Evolutionary conservation across 2,888 invertebrate genomes (phyloP), one percentile per base, ranked within the genome.

Genomic region (Phasia obesa): DNA sequence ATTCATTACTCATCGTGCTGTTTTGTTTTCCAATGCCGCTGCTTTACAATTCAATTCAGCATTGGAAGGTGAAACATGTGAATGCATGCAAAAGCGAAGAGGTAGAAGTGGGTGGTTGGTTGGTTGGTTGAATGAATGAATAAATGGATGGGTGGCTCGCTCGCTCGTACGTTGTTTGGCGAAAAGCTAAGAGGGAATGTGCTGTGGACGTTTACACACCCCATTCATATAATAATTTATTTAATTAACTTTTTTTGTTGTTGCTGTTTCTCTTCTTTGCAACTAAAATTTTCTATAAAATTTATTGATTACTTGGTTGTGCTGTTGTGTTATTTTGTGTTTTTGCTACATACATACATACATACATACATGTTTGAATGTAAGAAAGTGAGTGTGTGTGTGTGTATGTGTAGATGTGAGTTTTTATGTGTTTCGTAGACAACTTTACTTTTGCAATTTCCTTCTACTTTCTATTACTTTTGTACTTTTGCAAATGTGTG

Each of bases 181-280:
- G 47, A 57, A 47, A 74, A 42, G 51, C 62, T 38, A 71, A 74
- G 44, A 77, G 35, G 25, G 23, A 25, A 17, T 67, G 23, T 42
- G n/a, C 11, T 59, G 65, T 74, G 65, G 70, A 70, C 64, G 70
- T 59, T 78, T 70, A 80, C 77, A 85, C 84, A 81, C 81, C 84
- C 81, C 84, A 83, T 84, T 85, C 84, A 81, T 74, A 84, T 79
- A 85, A 84, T 85, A 85, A 85, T 85, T 85, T 85, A 85, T 84
- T 85, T 85, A 85, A 85, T 85, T 85, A 85, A 85, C 76, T 85
- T 85, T 85, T 62, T 77, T 49, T 57, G 27, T 19, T 62, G 21
- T 35, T 55, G 27, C 31, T 53, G 4, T 73, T 77, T 44, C 71
- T 77, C 71, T 77, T 65, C 62, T 82, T 42, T 79, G 83, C 83